Conservation (phyloP, 2,113 vertebrate species). For the Oceanites oceanicus region DNA sequence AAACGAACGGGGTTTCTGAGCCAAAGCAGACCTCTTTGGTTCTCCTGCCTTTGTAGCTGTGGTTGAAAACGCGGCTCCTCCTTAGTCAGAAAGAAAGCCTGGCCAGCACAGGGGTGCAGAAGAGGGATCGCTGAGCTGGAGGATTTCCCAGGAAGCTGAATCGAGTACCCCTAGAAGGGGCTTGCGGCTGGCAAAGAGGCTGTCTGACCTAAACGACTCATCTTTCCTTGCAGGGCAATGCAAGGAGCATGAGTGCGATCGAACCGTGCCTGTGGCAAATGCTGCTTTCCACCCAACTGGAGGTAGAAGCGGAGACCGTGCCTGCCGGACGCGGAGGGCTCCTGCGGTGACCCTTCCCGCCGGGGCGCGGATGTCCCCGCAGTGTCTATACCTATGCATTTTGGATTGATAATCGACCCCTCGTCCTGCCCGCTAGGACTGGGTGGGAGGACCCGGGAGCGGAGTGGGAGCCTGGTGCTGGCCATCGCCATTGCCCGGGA, state of each 20-base stretch:
- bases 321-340: constrained; percentile 6
- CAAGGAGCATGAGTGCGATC: constrained; percentile 24
- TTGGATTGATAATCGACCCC: neutral
- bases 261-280: constrained; percentile 62
- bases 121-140: constrained; percentile 41
- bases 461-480: neutral
- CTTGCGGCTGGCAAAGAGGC: constrained; percentile 40
- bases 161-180: constrained; percentile 15
- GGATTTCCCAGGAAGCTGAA: constrained; percentile 52
- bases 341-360: neutral
- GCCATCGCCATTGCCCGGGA: accelerated
- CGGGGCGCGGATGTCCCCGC: neutral
- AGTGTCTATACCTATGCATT: constrained; percentile 54
- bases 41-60: constrained; percentile 63
- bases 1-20: constrained; percentile 55
- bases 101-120: neutral
- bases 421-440: neutral
- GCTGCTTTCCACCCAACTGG: constrained; percentile 59
- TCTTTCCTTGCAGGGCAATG: constrained; percentile 36
- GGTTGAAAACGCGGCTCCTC: constrained; percentile 36
- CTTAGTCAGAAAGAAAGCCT: constrained; percentile 40
- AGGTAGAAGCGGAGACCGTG: constrained; percentile 22
- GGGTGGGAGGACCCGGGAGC: neutral
- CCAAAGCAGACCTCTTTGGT: constrained; percentile 69
- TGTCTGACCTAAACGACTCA: constrained; percentile 17